Base-by-base conservation (phyloP, 2,797 vertebrate species). In the Xyrichtys novacula region DNA sequence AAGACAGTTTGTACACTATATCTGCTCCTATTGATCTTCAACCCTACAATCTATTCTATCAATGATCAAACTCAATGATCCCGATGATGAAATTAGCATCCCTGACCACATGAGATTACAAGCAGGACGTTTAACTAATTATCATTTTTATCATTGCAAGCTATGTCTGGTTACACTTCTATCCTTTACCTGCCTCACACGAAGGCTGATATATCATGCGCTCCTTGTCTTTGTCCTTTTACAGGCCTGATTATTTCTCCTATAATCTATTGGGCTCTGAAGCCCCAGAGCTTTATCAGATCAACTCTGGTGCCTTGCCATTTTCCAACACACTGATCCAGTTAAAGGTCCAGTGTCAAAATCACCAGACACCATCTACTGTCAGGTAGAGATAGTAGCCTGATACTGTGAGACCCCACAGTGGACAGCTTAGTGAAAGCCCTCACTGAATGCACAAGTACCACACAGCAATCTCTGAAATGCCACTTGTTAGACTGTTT, bases 211-310 rank as follows among this genome's bases (percentile, higher is more conserved):
- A 20, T 46, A 19, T 74, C 47, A 58, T 60, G 38, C 14, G 32
- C 50, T 56, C 23, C 7, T 65, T 32, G 49, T 61, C 71, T 58
- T 6, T 43, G 42, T 70, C 68, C 32, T 52, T 54, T n/a, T 59
- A 17, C 26, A 60, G 55, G 46, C 60, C 43, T 78, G 78, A 83
- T 85, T 74, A 78, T 77, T 84, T 81, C 29, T 28, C 31, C 57
- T 75, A 53, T 80, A 76, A 88, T 78, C 69, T 77, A 50, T 39
- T 61, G 22, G 58, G 20, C 65, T 29, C 22, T 31, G 50, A 72
- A 70, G 70, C 73, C 66, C 72, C 23, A 48, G 46, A 43, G 54
- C 52, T 34, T 74, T 82, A 86, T 89, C 82, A 81, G 82, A 86
- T 87, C 68, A 67, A 50, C 70, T 60, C 61, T 44, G 34, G 46